Evolutionary conservation across 2,888 invertebrate genomes (phyloP).

Genomic region (Coelopa pilipes): DNA sequence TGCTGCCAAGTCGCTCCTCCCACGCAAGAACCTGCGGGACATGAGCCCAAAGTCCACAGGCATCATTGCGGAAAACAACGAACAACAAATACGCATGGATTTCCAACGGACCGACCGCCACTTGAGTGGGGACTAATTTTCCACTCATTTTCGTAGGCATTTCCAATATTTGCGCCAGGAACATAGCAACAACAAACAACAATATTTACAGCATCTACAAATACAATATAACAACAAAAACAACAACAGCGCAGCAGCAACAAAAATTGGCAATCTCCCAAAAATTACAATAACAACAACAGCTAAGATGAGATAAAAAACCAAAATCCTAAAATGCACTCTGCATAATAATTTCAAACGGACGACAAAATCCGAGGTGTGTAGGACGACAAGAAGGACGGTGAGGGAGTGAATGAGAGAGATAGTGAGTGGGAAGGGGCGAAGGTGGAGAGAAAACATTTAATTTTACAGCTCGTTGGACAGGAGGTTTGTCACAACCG

Average conservation of each 20-base stretch:
- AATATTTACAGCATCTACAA: too few species aligned
- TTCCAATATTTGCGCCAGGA: too few species aligned
- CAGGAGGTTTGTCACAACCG: slow-evolving; percentile 27
- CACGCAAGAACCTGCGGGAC: too few species aligned
- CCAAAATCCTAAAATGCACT: background rate
- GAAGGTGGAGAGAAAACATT: background rate
- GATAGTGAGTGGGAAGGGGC: too few species aligned
- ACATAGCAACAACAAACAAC: too few species aligned
- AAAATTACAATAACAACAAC: background rate
- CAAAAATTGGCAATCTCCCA: background rate
- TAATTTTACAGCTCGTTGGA: slow-evolving; percentile 36
- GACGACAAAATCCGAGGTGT: too few species aligned
- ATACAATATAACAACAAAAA: too few species aligned
- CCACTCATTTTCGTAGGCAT: background rate
- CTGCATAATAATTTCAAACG: background rate
- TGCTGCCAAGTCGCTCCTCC: too few species aligned
- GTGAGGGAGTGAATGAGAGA: too few species aligned
- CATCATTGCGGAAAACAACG: background rate
- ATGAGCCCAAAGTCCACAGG: background rate
- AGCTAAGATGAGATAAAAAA: background rate
- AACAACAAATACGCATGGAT: background rate
- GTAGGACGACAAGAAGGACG: background rate
- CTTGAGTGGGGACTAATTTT: background rate
- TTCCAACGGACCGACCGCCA: background rate
- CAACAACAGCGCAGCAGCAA: background rate